Base-by-base conservation (phyloP, 2,113 vertebrate species). In the Lepidiolamprologus cunningtoni region DNA sequence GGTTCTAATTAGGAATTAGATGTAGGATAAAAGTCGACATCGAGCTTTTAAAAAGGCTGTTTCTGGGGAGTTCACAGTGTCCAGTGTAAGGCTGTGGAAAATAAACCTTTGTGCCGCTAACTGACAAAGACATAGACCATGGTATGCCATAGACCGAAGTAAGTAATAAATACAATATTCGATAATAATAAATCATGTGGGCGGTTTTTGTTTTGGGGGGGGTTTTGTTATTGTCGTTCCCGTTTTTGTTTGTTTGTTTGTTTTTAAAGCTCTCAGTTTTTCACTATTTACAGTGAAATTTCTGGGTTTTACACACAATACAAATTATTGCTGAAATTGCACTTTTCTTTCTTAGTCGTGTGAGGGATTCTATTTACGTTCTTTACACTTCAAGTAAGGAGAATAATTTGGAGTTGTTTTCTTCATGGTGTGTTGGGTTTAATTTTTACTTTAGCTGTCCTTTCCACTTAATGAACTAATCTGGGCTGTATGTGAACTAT, bases 121-220 rank as follows among this genome's bases (percentile, higher is more conserved):
- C n/a, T 71, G 35, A 6, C 37, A 45, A 71, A 71, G 13, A 73
- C 37, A 17, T 42, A 71, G 21, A 1, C n/a, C 66, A 9, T 23
- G n/a, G 21, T 14, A 42, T 71, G 5, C 13, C 66, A 42, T 16
- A 71, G 37, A 42, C 13, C 66, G 26, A 16, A 71, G 66, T 71
- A 71, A 71, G 8, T 73, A 42, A 42, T 19, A 71, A 9, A 42
- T 23, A 26, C 37, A 42, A 16, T 33, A 71, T 42, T 16, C 1
- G 0, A 40, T 40, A 40, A 68, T 40, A 40, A 68, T 21, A 68
- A 68, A 68, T 68, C 1, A 23, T 68, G 63, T 66, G 4, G 61
- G 61, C 17, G 2, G 6, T n/a, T 66, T 66, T 66, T 66, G 61
- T 66, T 37, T 63, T 66, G 10, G 17, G 61, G 0, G 0, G 0